Conservation (phyloP, 2,113 vertebrate genomes). For the Puma concolor region DNA sequence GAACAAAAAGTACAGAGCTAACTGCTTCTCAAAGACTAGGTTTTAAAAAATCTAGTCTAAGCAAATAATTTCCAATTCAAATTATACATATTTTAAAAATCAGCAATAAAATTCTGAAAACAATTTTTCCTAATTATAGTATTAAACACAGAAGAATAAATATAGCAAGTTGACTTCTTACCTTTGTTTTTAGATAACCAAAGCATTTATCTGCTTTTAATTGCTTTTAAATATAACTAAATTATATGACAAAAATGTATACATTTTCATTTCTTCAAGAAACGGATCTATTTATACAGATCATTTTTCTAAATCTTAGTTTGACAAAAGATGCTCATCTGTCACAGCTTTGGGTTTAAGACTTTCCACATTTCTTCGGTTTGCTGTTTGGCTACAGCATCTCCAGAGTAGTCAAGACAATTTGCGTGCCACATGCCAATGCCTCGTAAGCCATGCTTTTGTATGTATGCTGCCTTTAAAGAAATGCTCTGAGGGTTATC, state of each 20-base stretch:
- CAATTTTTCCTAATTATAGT: background rate
- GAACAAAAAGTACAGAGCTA: conserved; percentile 9
- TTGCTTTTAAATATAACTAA: background rate
- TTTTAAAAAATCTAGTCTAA: conserved; percentile 39
- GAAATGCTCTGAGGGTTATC: conserved; percentile 94
- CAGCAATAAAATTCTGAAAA: conserved; percentile 61
- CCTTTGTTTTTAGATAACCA: conserved; percentile 13
- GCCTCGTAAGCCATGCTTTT: conserved; percentile 88
- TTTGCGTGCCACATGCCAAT: conserved; percentile 97
- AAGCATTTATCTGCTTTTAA: conserved; percentile 39
- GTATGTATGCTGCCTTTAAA: conserved; percentile 89
- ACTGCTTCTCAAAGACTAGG: conserved; percentile 17
- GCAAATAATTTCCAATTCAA: conserved; percentile 40
- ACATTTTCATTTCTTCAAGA: conserved; percentile 55
- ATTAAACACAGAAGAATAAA: conserved; percentile 42
- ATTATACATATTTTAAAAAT: conserved; percentile 31
- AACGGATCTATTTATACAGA: background rate
- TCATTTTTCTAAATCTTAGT: conserved; percentile 46
- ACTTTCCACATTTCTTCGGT: conserved; percentile 94
- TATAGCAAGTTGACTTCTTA: conserved; percentile 36
- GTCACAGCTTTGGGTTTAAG: conserved; percentile 82
- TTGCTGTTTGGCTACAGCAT: conserved; percentile 88
- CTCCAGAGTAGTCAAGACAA: conserved; percentile 91
- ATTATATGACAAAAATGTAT: background rate
- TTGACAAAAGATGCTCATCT: conserved; percentile 31